Evolutionary conservation across 2,888 invertebrate genomes (phyloP).

Genomic region (Hermaeophaga mercurialis): DNA sequence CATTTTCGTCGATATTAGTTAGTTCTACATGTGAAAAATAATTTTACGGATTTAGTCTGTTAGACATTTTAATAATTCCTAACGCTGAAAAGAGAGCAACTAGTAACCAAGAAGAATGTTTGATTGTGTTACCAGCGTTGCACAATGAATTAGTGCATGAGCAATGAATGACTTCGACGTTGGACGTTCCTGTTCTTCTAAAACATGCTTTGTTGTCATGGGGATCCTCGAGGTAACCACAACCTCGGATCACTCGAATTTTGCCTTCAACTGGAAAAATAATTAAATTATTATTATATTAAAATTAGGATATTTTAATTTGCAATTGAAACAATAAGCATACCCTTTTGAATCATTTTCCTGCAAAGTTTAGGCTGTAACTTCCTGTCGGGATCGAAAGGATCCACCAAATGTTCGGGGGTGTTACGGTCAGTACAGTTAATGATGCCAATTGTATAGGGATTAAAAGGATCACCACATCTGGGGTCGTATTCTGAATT

Average conservation of each 20-base stretch:
- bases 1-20: too few species aligned
- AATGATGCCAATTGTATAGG: constrained; percentile 81
- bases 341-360: constrained; percentile 64
- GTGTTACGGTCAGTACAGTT: constrained; percentile 80
- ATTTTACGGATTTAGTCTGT: too few species aligned
- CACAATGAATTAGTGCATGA: constrained; percentile 79
- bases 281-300: neutral
- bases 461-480: constrained; percentile 87
- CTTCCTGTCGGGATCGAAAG: constrained; percentile 45
- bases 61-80: constrained; percentile 25
- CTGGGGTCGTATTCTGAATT: constrained; percentile 89
- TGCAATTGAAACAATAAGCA: neutral
- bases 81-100: constrained; percentile 14
- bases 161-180: constrained; percentile 77
- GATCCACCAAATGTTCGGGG: constrained; percentile 67
- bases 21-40: too few species aligned
- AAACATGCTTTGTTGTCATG: constrained; percentile 67
- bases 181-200: constrained; percentile 74
- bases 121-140: constrained; percentile 62
- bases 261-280: constrained; percentile 73
- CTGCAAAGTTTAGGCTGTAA: constrained; percentile 72
- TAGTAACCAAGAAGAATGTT: constrained; percentile 6
- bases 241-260: constrained; percentile 76
- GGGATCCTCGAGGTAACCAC: constrained; percentile 76
- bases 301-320: neutral